These are phyloP conservation scores for Apus apus DNA, from an alignment of 2,113 vertebrate species.

Conservation along the genomic window DNA sequence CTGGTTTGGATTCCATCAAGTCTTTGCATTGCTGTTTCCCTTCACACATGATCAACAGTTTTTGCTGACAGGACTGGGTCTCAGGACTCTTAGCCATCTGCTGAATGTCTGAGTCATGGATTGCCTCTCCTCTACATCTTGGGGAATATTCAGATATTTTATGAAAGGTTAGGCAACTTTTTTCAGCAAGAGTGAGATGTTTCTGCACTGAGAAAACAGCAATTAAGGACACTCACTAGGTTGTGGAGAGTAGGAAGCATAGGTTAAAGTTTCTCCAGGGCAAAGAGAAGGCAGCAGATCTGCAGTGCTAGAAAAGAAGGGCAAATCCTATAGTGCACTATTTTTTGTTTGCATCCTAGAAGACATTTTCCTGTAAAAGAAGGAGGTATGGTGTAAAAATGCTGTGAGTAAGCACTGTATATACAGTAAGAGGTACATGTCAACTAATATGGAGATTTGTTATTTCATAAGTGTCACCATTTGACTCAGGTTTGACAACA, in stretches of 20 bases:
- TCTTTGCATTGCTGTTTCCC: not conserved
- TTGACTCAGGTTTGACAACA: no score
- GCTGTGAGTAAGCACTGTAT: not conserved
- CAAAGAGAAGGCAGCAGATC: not conserved
- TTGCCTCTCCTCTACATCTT: not conserved
- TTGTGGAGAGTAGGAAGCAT: not conserved
- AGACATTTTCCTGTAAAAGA: not conserved
- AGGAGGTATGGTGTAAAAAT: not conserved
- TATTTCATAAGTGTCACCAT: not conserved
- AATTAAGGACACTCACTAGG: fast-evolving
- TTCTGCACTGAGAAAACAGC: not conserved
- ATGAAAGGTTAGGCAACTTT: not conserved
- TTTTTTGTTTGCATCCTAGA: not conserved
- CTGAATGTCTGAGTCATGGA: not conserved
- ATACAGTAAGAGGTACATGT: not conserved
- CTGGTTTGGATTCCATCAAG: not conserved
- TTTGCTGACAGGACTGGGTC: not conserved
- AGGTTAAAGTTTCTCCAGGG: not conserved
- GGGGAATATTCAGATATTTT: not conserved
- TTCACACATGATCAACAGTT: not conserved
- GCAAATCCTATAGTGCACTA: not conserved
- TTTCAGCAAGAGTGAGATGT: not conserved
- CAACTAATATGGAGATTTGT: not conserved
- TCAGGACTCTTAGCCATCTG: not conserved
- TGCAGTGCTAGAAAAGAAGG: not conserved